Conservation (phyloP, 2,888 invertebrate species). For the Exephanes ischioxanthus region DNA sequence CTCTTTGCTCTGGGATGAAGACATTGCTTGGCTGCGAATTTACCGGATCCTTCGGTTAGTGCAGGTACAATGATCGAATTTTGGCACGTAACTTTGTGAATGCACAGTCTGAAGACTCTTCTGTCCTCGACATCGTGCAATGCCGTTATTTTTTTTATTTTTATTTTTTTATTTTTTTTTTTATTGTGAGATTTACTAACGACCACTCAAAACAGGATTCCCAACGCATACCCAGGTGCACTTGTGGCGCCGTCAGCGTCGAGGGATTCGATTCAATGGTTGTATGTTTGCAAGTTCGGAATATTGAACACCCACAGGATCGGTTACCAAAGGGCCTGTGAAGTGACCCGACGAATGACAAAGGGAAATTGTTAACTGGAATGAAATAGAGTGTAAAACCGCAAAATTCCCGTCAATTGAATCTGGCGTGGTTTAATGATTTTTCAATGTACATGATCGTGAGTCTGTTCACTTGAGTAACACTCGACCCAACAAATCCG, state of each 20-base stretch:
- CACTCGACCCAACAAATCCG: too few relatives aligned
- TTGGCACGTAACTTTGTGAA: too few relatives aligned
- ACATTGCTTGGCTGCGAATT: too few relatives aligned
- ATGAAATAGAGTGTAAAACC: not conserved
- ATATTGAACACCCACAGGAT: slow-evolving; percentile 5
- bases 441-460: not conserved
- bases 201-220: not conserved
- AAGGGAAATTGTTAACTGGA: not conserved
- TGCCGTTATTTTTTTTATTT: too few relatives aligned
- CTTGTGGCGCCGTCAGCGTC: not conserved
- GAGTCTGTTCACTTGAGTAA: not conserved
- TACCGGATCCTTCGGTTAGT: too few relatives aligned
- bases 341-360: slow-evolving; percentile 3
- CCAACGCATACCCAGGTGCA: not conserved
- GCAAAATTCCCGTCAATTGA: not conserved
- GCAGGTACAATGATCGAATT: too few relatives aligned
- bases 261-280: slow-evolving; percentile 12
- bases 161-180: too few relatives aligned
- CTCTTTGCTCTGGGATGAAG: too few relatives aligned
- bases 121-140: too few relatives aligned
- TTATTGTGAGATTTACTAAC: not conserved
- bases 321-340: slow-evolving; percentile 8
- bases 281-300: slow-evolving; percentile 10
- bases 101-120: too few relatives aligned
- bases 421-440: not conserved